A percentile compares a stretch with the other conserved stretches of the same genome.
Conservation (phyloP, 2,113 vertebrate genomes). For the Numenius arquata region DNA sequence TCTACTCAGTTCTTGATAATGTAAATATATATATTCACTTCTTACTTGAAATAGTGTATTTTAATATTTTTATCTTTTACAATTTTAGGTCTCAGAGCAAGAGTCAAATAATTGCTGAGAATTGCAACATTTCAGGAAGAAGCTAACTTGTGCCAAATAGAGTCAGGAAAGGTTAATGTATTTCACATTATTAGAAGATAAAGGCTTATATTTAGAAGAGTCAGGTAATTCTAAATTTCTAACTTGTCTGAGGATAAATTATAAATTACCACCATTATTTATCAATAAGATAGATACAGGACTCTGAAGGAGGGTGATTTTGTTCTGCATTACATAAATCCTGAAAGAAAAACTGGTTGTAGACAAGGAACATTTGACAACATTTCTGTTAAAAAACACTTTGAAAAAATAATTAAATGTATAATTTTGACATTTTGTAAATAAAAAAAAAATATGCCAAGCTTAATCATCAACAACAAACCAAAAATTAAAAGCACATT, state of each 20-base stretch:
- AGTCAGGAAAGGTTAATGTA: neutral
- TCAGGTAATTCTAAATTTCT: neutral
- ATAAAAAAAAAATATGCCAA: neutral
- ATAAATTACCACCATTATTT: neutral
- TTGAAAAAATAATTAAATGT: neutral
- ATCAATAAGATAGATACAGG: neutral
- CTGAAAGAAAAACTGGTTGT: neutral
- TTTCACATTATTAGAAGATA: neutral
- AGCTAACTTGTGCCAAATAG: neutral
- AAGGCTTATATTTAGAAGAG: neutral
- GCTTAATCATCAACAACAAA: neutral
- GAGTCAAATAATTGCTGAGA: neutral
- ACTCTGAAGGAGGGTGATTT: neutral
- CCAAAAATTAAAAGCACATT: neutral
- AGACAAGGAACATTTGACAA: neutral
- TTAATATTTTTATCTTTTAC: neutral
- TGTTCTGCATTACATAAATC: neutral
- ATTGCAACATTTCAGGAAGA: neutral
- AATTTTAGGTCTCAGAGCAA: neutral
- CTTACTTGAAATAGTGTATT: neutral
- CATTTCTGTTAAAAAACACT: neutral
- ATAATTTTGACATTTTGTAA: neutral
- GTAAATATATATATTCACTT: neutral
- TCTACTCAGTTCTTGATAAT: neutral
- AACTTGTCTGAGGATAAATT: neutral